Base-by-base conservation (phyloP, 2,888 invertebrate species). In the Watsonalla binaria region DNA sequence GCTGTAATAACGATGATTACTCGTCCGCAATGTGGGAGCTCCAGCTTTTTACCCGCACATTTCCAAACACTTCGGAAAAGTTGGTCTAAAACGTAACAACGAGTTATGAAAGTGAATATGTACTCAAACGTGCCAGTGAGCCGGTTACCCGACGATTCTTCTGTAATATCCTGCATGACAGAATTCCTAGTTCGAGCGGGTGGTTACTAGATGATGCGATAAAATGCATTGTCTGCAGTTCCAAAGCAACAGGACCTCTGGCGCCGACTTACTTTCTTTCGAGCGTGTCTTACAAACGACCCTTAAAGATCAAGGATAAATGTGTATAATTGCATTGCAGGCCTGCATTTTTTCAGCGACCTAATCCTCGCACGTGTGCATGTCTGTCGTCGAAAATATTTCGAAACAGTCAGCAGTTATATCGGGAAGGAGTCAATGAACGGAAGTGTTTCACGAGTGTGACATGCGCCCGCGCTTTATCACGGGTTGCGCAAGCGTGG, bases 361-460 rank as follows among this genome's bases (percentile, higher is more conserved):
- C 57, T 62, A 60, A 59, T 70, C 70, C 67, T 65, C 68, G 72
- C 80, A 79, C 74, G 72, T 78, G 83, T 74, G 65, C 71, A 68
- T 71, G 73, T 74, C 72, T 70, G 69, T 65, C 76, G 75, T 74
- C 79, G 73, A 80, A 81, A 78, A 74, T 77, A 75, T 89, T 86
- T 84, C 86, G 83, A 86, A 82, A 90, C 74, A 71, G 76, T 76
- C 75, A 79, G 77, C 74, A 73, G 80, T 84, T 87, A 86, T 86
- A 88, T 89, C 82, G 85, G 86, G 84, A 84, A 85, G 82, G 86
- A 90, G 90, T 90, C 90, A 90, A 90, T 82, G 90, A 90, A 90
- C 90, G 90, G 89, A 90, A 90, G 88, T 88, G 77, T 88, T 90
- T 88, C 85, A 87, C 84, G 80, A 81, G 82, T 78, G 87, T 86